Conservation (phyloP, 2,113 vertebrate genomes). For the Cheirogaleus medius region DNA sequence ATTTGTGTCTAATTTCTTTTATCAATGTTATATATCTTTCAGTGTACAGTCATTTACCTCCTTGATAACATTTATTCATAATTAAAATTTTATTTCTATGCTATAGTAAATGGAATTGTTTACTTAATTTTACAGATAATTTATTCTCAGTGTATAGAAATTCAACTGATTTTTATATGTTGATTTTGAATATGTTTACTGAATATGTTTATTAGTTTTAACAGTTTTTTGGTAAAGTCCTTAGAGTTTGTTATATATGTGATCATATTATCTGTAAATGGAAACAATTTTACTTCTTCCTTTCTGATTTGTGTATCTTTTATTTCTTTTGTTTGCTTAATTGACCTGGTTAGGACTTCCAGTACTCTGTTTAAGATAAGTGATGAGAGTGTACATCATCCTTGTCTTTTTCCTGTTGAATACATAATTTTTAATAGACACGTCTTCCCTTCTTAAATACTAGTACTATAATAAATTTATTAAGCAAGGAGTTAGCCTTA, state of each 20-base stretch:
- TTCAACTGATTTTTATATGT: neutral
- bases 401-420: neutral
- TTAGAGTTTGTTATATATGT: neutral
- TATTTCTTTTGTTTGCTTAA: neutral
- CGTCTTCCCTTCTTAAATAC: constrained; percentile 55
- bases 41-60: neutral
- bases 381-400: neutral
- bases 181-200: neutral
- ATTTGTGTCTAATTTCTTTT: no score
- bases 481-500: constrained; percentile 68
- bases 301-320: neutral
- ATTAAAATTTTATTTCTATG: neutral
- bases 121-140: neutral
- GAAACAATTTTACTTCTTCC: neutral
- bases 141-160: neutral
- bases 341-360: neutral
- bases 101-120: constrained; percentile 10
- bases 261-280: neutral
- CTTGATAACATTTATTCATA: neutral
- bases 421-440: constrained; percentile 19
- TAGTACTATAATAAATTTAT: constrained; percentile 35
- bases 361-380: neutral
- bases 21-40: no score
- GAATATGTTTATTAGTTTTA: neutral
- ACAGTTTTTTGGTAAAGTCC: neutral